Percentiles rank a stretch among this genome's conserved stretches.
Conservation (phyloP, 2,888 invertebrate species). For the Coremacera marginata region DNA sequence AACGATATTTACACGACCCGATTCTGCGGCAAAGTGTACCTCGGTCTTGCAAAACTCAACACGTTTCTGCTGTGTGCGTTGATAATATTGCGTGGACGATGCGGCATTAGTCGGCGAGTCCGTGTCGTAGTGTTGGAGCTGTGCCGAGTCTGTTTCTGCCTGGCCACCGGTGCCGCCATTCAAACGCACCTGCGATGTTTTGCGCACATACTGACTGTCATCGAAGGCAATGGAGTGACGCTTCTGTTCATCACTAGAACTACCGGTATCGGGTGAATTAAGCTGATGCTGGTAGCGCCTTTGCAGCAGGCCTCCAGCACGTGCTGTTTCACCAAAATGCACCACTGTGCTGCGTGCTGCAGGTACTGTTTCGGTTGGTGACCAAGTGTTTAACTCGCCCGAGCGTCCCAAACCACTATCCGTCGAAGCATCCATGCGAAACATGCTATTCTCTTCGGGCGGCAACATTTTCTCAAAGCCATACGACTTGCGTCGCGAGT, state of each 20-base stretch:
- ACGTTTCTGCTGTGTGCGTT: conserved; percentile 72
- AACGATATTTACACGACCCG: conserved; percentile 87
- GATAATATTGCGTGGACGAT: conserved; percentile 30
- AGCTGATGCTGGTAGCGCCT: conserved; percentile 9
- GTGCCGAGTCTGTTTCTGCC: conserved; percentile 17
- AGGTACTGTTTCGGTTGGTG: conserved; percentile 59
- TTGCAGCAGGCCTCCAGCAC: conserved; percentile 28
- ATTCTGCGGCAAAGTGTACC: conserved; percentile 88
- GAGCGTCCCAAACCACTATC: conserved; percentile 83
- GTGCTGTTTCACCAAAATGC: conserved; percentile 58
- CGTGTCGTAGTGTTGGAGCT: conserved; percentile 1
- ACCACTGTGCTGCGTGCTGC: conserved; percentile 62
- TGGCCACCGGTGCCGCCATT: conserved; percentile 58
- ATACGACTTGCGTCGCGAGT: conserved; percentile 81
- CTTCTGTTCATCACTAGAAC: conserved; percentile 47
- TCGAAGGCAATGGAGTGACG: conserved; percentile 75
- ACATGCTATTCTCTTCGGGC: conserved; percentile 61
- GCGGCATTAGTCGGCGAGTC: background rate
- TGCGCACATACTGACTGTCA: conserved; percentile 71
- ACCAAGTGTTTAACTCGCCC: conserved; percentile 74
- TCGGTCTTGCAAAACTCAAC: conserved; percentile 91
- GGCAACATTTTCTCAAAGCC: conserved; percentile 76
- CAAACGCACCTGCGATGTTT: conserved; percentile 65
- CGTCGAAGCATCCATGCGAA: conserved; percentile 80
- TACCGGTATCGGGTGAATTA: conserved; percentile 32